Evolutionary conservation across 2,113 vertebrate genomes (phyloP).

Genomic region (Chunga burmeisteri): DNA sequence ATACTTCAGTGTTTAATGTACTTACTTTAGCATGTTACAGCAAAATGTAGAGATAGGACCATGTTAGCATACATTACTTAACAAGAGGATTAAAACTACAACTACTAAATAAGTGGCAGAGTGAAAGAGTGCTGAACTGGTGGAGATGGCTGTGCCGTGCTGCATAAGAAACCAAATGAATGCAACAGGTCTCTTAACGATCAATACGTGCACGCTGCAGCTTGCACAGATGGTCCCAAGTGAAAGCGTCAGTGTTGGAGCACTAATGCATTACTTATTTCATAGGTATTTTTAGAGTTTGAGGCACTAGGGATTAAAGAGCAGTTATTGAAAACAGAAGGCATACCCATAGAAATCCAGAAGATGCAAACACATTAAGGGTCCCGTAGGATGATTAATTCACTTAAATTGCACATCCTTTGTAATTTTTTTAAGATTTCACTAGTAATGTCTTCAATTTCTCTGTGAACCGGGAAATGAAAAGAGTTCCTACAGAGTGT

Average conservation of each 20-base stretch:
- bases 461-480: neutral
- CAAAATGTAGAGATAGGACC: neutral
- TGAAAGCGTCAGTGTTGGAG: neutral
- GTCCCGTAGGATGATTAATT: neutral
- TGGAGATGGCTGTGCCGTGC: neutral
- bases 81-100: neutral
- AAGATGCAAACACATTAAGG: neutral
- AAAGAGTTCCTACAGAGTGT: neutral
- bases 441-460: neutral
- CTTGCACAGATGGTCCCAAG: neutral
- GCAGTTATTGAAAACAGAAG: neutral
- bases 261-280: neutral
- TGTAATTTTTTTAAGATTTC: neutral
- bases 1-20: neutral
- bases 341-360: neutral
- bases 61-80: neutral
- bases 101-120: neutral
- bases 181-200: neutral
- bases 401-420: neutral
- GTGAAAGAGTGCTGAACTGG: neutral
- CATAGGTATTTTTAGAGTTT: neutral
- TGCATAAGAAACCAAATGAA: neutral
- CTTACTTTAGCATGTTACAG: neutral
- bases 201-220: neutral
- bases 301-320: neutral